Percentiles rank a stretch among this genome's conserved stretches.
These are phyloP conservation scores for Macrotrachela quadricornifera DNA, from an alignment of 1,140 invertebrate species.

Conservation along the genomic window DNA sequence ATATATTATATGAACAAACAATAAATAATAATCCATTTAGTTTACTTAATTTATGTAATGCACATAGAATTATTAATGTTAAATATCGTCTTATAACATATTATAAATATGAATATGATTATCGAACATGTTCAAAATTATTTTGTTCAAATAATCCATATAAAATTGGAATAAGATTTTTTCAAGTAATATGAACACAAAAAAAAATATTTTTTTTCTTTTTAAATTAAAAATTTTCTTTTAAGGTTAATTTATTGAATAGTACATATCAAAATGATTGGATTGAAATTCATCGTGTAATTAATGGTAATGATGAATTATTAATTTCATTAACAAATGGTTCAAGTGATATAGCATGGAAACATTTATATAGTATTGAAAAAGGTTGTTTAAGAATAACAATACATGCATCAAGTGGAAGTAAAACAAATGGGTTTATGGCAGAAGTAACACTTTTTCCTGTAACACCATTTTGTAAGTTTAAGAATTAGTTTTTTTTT, in stretches of 20 bases:
- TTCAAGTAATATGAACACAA: neutral
- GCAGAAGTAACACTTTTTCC: too few species aligned
- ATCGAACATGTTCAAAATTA: conserved; percentile 91
- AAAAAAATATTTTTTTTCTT: too few species aligned
- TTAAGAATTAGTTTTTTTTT: too few species aligned
- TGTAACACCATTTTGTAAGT: too few species aligned
- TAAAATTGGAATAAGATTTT: conserved; percentile 9
- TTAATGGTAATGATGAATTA: conserved; percentile 23
- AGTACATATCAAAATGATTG: conserved; percentile 62
- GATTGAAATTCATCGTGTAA: conserved; percentile 26
- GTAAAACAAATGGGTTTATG: neutral
- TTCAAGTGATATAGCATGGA: neutral
- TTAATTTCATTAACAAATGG: neutral
- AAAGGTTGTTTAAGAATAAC: conserved; percentile 6
- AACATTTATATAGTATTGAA: too few species aligned
- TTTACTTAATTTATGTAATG: conserved; percentile 80
- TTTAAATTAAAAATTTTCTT: conserved; percentile 34
- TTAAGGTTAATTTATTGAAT: conserved; percentile 78
- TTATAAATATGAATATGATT: conserved; percentile 86
- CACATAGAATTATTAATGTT: conserved; percentile 65
- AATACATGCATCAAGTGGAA: neutral
- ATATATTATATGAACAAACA: neutral
- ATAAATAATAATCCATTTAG: conserved; percentile 40
- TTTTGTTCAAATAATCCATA: conserved; percentile 34
- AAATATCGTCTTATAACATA: conserved; percentile 75